Percentiles rank a stretch among this genome's conserved stretches.
Evolutionary conservation across 2,888 invertebrate species (phyloP).

Genomic region (Cyaniris semiargus): DNA sequence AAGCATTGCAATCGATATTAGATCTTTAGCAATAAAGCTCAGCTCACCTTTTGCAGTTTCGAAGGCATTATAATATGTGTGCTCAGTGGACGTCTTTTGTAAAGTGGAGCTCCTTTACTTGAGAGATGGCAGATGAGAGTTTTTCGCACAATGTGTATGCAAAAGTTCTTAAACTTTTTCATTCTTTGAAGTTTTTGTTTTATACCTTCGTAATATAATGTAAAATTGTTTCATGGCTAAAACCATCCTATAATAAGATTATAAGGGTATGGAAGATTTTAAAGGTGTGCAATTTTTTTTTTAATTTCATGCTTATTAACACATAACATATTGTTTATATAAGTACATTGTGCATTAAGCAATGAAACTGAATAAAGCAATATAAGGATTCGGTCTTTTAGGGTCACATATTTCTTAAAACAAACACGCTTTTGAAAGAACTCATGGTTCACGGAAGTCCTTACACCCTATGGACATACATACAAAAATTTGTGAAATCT

Average conservation of each 20-base stretch:
- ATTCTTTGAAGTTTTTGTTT: neutral
- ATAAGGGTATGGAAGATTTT: neutral
- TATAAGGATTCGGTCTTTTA: too few species aligned
- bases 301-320: too few species aligned
- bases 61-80: neutral
- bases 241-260: neutral
- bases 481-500: too few species aligned
- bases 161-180: slow-evolving; percentile 5
- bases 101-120: neutral
- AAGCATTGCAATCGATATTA: neutral
- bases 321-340: neutral
- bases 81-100: neutral
- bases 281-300: too few species aligned
- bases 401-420: too few species aligned
- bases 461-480: too few species aligned
- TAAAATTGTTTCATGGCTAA: neutral
- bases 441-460: too few species aligned
- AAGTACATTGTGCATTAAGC: neutral
- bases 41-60: neutral
- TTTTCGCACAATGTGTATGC: neutral
- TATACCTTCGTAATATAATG: neutral
- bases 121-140: slow-evolving; percentile 5
- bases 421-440: too few species aligned
- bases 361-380: neutral
- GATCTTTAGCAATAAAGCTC: too few species aligned